These are phyloP conservation scores for Atta cephalotes DNA, from an alignment of 1,140 invertebrate species.

Conservation along the genomic window DNA sequence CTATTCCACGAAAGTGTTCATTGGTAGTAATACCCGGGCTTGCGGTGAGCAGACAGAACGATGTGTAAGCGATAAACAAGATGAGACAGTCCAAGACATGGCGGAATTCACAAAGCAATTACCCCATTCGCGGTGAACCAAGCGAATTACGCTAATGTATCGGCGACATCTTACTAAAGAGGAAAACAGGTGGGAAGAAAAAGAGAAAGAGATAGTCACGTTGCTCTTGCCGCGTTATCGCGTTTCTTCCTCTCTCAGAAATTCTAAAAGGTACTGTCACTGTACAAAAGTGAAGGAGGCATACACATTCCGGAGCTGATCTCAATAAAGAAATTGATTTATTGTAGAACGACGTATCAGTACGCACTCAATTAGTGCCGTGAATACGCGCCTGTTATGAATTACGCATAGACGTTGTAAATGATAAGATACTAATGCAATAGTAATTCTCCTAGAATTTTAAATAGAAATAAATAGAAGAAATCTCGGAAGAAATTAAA, in stretches of 20 bases:
- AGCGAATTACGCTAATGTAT: slow-evolving; percentile 74
- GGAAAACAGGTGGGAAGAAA: background rate
- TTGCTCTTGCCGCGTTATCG: slow-evolving; percentile 25
- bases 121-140: slow-evolving; percentile 65
- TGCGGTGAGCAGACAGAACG: slow-evolving; percentile 10
- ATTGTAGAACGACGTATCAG: slow-evolving; percentile 73
- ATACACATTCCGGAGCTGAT: slow-evolving; percentile 44
- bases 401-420: background rate
- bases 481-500: background rate
- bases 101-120: slow-evolving; percentile 71
- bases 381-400: slow-evolving; percentile 13
- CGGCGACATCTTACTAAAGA: slow-evolving; percentile 48
- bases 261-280: background rate
- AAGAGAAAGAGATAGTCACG: background rate
- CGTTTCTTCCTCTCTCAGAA: background rate
- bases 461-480: no score
- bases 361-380: slow-evolving; percentile 78
- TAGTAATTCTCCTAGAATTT: background rate
- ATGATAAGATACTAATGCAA: background rate
- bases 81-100: slow-evolving; percentile 32
- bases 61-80: slow-evolving; percentile 54
- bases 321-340: slow-evolving; percentile 76
- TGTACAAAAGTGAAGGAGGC: background rate
- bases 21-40: slow-evolving; percentile 44
- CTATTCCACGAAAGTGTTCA: slow-evolving; percentile 42